Evolutionary conservation across 2,113 vertebrate species (phyloP), one percentile per base, ranked within the genome.

Genomic region (Perccottus glenii): DNA sequence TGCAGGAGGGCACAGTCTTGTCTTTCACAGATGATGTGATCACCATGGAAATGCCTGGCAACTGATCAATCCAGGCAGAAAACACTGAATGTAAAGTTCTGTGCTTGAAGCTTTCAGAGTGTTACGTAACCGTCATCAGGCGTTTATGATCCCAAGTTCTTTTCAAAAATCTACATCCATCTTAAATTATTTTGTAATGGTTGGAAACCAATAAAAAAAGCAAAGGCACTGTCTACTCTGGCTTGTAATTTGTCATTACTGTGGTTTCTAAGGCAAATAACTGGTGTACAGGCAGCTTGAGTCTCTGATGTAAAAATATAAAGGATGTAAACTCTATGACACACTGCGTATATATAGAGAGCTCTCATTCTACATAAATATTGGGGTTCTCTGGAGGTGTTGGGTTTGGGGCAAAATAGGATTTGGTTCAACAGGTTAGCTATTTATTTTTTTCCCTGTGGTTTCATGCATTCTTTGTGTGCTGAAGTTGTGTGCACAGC

Each of bases 11-110:
- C 65, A 88, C 85, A 9, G 90, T 84, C 85, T 92, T 94, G 89
- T 94, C 92, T 83, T 94, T 91, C 85, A 91, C 89, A 32, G 92
- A 90, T 81, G 92, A 92, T 75, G 93, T 93, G 88, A 94, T 93
- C 90, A 94, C 93, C 94, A 94, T 94, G 88, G 91, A 91, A 90
- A 91, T 47, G 63, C 85, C 91, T 87, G 78, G 77, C 60, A 63
- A 87, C 77, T 67, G 80, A 82, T 84, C 64, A 78, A 62, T 60
- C 86, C 84, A 88, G 87, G 75, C 70, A 75, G 87, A 85, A 91
- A 92, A 90, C 62, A 53, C 56, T 11, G 9, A 11, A 46, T 40
- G 8, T 38, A 55, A 55, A 55, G 52, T 55, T 36, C 52, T 55
- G 52, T 38, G 52, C 52, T 55, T 12, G 9, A 43, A 50, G 36